These are phyloP conservation scores for Heliconius hermathena DNA, from an alignment of 1,140 invertebrate species.

Conservation along the genomic window DNA sequence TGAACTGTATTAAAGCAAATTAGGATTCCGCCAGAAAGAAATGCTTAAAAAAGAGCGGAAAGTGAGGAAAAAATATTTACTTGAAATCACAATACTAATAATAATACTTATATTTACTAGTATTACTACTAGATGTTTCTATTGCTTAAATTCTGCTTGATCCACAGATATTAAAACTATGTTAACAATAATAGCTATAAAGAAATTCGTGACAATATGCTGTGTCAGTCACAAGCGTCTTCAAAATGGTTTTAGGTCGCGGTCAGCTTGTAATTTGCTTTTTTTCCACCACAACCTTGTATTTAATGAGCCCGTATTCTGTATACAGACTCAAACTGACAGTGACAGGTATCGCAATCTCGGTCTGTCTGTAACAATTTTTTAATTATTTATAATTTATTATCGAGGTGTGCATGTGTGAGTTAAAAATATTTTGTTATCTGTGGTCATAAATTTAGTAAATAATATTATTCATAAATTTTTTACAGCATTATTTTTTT, in stretches of 20 bases:
- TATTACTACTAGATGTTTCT: too few relatives aligned
- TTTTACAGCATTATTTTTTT: too few relatives aligned
- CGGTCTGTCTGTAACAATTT: constrained; percentile 19
- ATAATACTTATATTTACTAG: too few relatives aligned
- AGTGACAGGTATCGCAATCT: constrained; percentile 35
- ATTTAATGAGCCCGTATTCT: constrained; percentile 27
- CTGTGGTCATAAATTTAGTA: background rate
- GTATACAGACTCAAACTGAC: constrained; percentile 36
- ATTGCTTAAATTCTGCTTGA: too few relatives aligned
- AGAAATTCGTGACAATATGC: constrained; percentile 2
- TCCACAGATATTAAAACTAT: background rate
- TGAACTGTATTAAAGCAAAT: too few relatives aligned
- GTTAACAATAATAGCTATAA: background rate
- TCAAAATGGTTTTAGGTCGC: constrained; percentile 35
- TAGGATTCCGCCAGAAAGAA: too few relatives aligned
- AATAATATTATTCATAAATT: too few relatives aligned
- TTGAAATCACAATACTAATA: too few relatives aligned
- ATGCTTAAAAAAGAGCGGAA: too few relatives aligned
- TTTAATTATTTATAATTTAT: background rate
- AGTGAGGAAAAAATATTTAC: too few relatives aligned
- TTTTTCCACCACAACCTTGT: constrained; percentile 39
- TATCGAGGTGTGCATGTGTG: background rate
- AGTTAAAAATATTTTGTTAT: background rate
- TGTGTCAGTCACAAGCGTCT: background rate
- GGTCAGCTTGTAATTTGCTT: constrained; percentile 39